These are phyloP conservation scores for Amyelois transitella DNA, from an alignment of 1,140 invertebrate species.

Conservation along the genomic window DNA sequence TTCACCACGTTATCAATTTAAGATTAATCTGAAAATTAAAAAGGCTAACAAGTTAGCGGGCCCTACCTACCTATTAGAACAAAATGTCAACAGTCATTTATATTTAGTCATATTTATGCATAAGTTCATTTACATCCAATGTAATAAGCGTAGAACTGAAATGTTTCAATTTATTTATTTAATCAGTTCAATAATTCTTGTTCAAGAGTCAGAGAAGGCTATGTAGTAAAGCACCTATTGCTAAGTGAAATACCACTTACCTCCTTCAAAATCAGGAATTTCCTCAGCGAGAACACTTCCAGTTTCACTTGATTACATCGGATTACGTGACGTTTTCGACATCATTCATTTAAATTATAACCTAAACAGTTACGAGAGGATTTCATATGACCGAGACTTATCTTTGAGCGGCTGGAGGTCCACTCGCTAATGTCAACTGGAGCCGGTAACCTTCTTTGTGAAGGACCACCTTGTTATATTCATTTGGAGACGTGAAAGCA, in stretches of 20 bases:
- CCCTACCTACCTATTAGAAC: neutral
- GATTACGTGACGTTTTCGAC: neutral
- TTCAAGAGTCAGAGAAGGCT: neutral
- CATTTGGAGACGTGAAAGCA: slow-evolving; percentile 15
- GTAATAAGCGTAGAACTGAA: too few relatives aligned
- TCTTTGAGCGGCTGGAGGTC: slow-evolving; percentile 18
- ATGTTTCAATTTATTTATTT: too few relatives aligned
- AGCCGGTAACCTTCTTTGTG: slow-evolving; percentile 27
- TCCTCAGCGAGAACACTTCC: neutral
- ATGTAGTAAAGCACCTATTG: too few relatives aligned
- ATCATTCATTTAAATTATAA: neutral
- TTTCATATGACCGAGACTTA: slow-evolving; percentile 20
- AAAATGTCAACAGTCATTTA: too few relatives aligned
- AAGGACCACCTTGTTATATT: slow-evolving; percentile 24
- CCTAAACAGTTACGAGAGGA: neutral
- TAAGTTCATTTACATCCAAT: too few relatives aligned
- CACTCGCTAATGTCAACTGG: slow-evolving; percentile 27
- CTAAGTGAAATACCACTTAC: neutral
- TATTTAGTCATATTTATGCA: too few relatives aligned
- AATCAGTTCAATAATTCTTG: neutral
- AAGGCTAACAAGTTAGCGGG: neutral
- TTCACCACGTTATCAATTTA: neutral
- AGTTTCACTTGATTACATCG: neutral
- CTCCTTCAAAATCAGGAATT: neutral
- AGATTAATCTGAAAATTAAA: neutral